phyloP scores from a whole-genome alignment of 2,888 invertebrate species.

The Pseudococcus viburni region DNA sequence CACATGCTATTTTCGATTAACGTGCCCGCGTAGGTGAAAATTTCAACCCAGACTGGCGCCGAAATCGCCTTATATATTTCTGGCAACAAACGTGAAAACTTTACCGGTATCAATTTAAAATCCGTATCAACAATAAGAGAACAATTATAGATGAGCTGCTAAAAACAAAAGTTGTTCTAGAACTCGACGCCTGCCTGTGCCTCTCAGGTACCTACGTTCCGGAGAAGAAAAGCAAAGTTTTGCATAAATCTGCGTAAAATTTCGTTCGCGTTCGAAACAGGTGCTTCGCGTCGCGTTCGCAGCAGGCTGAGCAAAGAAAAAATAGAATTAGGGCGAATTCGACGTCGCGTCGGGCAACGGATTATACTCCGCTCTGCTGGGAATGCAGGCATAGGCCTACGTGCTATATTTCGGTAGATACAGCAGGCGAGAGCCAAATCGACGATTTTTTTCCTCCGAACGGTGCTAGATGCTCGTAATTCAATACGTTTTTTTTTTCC shows the following conservation, averaged over 20 bases:
- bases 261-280: conserved; percentile 31
- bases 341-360: neutral
- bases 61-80: neutral
- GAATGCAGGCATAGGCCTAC: neutral
- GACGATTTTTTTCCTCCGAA: neutral
- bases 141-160: conserved; percentile 35
- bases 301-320: neutral
- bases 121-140: conserved; percentile 16
- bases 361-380: neutral
- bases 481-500: conserved; percentile 9
- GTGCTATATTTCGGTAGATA: neutral
- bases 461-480: neutral
- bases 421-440: too few relatives aligned
- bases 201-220: neutral
- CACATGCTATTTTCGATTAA: too few relatives aligned
- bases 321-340: conserved; percentile 31
- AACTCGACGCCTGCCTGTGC: neutral
- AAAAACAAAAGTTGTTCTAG: conserved; percentile 14
- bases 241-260: conserved; percentile 31
- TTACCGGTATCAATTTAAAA: conserved; percentile 15
- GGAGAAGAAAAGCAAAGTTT: conserved; percentile 3
- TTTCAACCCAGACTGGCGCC: too few relatives aligned
- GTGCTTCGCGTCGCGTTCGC: neutral
- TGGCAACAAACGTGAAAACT: conserved; percentile 15
- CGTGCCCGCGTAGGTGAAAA: too few relatives aligned